Conservation (phyloP, 2,113 vertebrate species). For the Corynorhinus townsendii region DNA sequence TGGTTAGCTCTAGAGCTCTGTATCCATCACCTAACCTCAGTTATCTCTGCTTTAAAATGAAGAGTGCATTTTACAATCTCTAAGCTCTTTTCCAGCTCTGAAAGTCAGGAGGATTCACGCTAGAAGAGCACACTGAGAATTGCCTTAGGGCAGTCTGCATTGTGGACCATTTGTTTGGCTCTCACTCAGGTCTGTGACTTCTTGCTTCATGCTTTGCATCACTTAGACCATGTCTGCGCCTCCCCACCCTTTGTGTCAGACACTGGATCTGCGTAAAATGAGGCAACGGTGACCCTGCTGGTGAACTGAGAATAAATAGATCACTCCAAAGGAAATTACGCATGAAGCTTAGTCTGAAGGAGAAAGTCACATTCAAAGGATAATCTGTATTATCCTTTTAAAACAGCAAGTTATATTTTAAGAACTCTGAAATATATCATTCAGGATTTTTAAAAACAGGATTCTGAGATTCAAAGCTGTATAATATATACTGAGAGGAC, state of each 20-base stretch:
- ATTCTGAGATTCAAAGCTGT: background rate
- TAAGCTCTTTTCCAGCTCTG: background rate
- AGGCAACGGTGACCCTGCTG: background rate
- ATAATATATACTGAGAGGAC: background rate
- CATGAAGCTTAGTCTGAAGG: background rate
- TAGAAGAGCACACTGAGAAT: background rate
- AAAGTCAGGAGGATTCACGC: background rate
- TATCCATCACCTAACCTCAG: background rate
- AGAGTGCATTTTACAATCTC: background rate
- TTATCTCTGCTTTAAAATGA: background rate
- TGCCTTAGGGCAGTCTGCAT: background rate
- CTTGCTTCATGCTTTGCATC: constrained; percentile 21
- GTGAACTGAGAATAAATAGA: constrained; percentile 3
- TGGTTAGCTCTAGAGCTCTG: background rate
- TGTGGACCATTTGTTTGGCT: background rate
- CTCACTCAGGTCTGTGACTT: background rate
- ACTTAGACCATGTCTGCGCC: background rate
- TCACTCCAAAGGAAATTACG: background rate
- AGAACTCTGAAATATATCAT: background rate
- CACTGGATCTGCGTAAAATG: background rate
- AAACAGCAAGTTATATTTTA: background rate
- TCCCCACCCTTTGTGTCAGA: constrained; percentile 32
- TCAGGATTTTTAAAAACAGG: background rate
- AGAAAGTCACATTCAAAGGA: background rate
- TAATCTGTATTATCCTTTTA: constrained; percentile 3